Evolutionary conservation across 2,797 vertebrate species (phyloP).

Genomic region (Eulemur albifrons): DNA sequence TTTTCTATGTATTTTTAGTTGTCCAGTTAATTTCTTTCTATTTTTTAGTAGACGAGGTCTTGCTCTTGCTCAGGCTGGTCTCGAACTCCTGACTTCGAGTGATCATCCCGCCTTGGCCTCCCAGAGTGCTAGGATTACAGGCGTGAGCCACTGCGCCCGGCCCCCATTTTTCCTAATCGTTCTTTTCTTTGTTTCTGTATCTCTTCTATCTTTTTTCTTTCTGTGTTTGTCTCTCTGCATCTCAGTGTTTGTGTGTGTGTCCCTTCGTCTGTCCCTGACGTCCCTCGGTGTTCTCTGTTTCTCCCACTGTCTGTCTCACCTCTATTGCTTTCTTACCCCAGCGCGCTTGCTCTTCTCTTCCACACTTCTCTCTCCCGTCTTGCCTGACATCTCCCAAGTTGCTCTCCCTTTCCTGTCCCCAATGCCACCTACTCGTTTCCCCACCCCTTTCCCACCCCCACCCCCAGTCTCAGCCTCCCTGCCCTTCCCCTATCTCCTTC

Average conservation of each 20-base stretch:
- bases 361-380: not conserved
- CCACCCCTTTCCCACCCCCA: not conserved
- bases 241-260: not conserved
- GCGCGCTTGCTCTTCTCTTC: not conserved
- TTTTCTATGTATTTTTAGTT: too few species aligned
- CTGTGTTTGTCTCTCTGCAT: not conserved
- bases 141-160: too few species aligned
- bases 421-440: too few species aligned
- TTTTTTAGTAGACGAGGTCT: too few species aligned
- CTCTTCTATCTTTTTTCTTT: not conserved
- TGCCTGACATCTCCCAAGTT: not conserved
- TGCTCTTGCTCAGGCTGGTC: too few species aligned
- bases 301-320: not conserved
- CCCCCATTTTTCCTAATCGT: not conserved
- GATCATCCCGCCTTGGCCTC: too few species aligned
- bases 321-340: not conserved
- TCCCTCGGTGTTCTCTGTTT: not conserved
- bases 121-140: too few species aligned
- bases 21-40: too few species aligned
- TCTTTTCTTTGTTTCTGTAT: not conserved
- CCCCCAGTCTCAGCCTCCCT: not conserved
- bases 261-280: not conserved
- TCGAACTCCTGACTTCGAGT: too few species aligned
- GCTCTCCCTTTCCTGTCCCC: not conserved
- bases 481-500: not conserved